Base-by-base conservation (phyloP, 2,797 vertebrate species). In the Platyrinchus mystaceus region DNA sequence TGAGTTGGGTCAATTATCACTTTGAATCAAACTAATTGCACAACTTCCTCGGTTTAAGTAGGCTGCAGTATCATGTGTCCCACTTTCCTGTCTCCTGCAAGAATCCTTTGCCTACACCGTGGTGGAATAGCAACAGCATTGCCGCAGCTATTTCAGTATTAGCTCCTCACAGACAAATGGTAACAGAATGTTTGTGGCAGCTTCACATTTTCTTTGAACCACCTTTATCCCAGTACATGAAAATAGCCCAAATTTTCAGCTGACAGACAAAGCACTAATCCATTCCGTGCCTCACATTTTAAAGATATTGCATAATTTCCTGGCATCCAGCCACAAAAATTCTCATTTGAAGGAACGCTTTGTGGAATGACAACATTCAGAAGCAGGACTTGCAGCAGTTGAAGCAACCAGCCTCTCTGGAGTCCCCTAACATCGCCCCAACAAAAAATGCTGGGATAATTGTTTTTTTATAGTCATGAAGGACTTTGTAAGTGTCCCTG, bases 21-120 rank as follows among this genome's bases (percentile, higher is more conserved):
- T 92, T 79, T 75, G 82, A 94, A 84, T 95, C 55, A 55, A 89
- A 86, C 76, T 94, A 96, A 93, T 96, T 86, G 79, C 92, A 93
- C 58, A 63, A 49, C 76, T 91, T 95, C 82, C 74, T 85, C 0
- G 0, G 47, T 44, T 94, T 66, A 90, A 95, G 76, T 84, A 71
- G 84, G 89, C 79, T 95, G 76, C 82, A 91, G 79, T 62, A 76
- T 37, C 0, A 0, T 41, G 55, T 93, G 94, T 84, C 94, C 94
- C 81, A 90, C 74, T 95, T 91, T 81, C 0, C 0, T 66, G 43
- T 50, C 89, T 93, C 66, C 66, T 71, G 69, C 47, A 47, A 34
- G 27, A 64, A 85, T 85, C 67, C 73, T 84, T 93, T 95, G 87
- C 96, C 87, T 69, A 78, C 79, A 63, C 63, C 27, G 44, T 14